Evolutionary conservation across 2,888 invertebrate genomes (phyloP).

Genomic region (Dolichopus griseipennis): DNA sequence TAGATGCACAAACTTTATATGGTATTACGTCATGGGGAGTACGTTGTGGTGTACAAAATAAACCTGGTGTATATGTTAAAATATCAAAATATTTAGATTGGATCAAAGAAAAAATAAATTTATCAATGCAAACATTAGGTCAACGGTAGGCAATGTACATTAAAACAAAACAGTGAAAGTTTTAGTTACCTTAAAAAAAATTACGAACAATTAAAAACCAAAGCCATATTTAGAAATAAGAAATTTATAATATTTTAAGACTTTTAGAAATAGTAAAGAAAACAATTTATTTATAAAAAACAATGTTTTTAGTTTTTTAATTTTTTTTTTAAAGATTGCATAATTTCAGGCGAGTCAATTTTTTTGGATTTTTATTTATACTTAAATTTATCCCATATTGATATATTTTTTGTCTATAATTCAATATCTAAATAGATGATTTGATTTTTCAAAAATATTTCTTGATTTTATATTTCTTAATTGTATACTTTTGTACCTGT

Average conservation of each 20-base stretch:
- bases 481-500: too few relatives aligned
- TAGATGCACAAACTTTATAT: conserved; percentile 56
- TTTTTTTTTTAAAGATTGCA: neutral
- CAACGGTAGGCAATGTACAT: neutral
- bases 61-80: conserved; percentile 66
- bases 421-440: too few relatives aligned
- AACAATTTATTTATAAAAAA: neutral
- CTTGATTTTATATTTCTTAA: too few relatives aligned
- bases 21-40: conserved; percentile 73
- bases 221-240: conserved; percentile 7
- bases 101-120: conserved; percentile 53
- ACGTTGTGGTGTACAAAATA: conserved; percentile 62
- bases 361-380: too few relatives aligned
- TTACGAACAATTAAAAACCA: neutral
- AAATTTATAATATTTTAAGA: neutral
- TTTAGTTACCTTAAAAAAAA: too few relatives aligned
- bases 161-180: neutral
- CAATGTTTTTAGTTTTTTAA: neutral
- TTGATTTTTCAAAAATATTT: too few relatives aligned
- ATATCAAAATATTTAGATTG: conserved; percentile 56
- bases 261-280: neutral
- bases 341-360: neutral
- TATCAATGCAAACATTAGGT: conserved; percentile 26
- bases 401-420: too few relatives aligned
- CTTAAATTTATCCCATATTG: too few relatives aligned